Base-by-base conservation (phyloP, 2,888 invertebrate genomes). In the Yponomeuta sedellus region DNA sequence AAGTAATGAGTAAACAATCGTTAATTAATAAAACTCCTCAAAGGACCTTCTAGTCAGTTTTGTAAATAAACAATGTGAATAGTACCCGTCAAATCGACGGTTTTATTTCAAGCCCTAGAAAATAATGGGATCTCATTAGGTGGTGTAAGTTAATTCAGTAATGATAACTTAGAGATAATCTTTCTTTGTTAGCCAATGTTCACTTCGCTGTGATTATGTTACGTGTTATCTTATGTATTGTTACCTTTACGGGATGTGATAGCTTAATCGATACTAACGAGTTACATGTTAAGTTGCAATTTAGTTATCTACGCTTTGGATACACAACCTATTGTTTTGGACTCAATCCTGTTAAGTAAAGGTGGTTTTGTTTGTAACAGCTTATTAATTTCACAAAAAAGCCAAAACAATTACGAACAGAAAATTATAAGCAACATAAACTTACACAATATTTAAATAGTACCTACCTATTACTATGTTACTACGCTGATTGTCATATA, bases 141-240 rank as follows among this genome's bases (percentile, higher is more conserved):
- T 88, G 86, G 77, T 77, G 83, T 90, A 90, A 90, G 88, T 82
- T 89, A 75, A 85, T 86, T 88, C 87, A 88, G 87, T 90, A 88
- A 88, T 86, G 85, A 86, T 88, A 88, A 86, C 83, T 85, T 88
- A 88, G 88, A 79, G 72, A 81, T 89, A 88, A 81, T 85, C 76
- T 83, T 90, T 88, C 79, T 89, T 89, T 90, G 90, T 90, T 91
- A 91, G 91, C 87, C 86, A 89, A 90, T 90, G 85, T 90, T 88
- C 89, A 86, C 87, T 85, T 77, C 74, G 87, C 88, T 91, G 90
- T 91, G 89, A 90, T 91, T 90, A 85, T 84, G 89, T 91, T 91
- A 90, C 83, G 73, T 89, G 89, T 91, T 90, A 82, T 68, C 74
- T 85, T 84, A 86, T 86, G 87, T 86, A 83, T 90, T 90, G 91